Base-by-base conservation (phyloP, 2,113 vertebrate species). In the Artemisiospiza belli region DNA sequence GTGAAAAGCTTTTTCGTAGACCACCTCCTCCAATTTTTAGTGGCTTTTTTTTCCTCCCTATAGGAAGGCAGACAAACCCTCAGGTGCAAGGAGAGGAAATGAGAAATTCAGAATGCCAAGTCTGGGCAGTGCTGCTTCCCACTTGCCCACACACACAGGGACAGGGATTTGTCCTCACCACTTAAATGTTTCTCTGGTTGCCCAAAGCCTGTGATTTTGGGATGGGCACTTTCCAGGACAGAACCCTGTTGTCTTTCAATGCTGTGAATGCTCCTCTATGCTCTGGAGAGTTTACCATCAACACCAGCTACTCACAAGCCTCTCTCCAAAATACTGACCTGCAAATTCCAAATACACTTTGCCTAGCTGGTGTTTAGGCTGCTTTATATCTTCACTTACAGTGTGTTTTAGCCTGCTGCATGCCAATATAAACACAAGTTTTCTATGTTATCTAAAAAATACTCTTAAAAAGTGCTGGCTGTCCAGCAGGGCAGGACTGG, bases 391-490 rank as follows among this genome's bases (percentile, higher is more conserved):
- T 5, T 16, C 62, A 41, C 77, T 92, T 89, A 18, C 4, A 82
- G 55, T 62, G 62, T 83, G 58, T 39, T 89, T 87, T 80, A 92
- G 58, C 58, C 62, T 91, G 61, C 74, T 2, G 5, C 57, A 47
- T 4, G 70, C 94, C 87, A 91, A 6, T 49, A 46, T 82, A 91
- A 96, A 95, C 83, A 89, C 31, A 79, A 30, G 41, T 58, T 92
- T 85, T 78, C 69, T 75, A 2, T 59, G 58, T 79, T 92, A 82
- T 77, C 74, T 94, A 51, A 62, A 79, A 85, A 76, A 39, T 23
- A 37, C n/a, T 64, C 44, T 3, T 37, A 3, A 31, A 43, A 68
- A 49, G 37, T 15, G 43, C 8, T 0, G 44, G 58, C 70, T 92
- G 77, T 64, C 69, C 57, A 81, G 61, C 1, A 2, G 37, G 72